A percentile compares a stretch with the other conserved stretches of the same genome.
phyloP scores from a whole-genome alignment of 2,797 vertebrate genomes.

The Danionella dracula region DNA sequence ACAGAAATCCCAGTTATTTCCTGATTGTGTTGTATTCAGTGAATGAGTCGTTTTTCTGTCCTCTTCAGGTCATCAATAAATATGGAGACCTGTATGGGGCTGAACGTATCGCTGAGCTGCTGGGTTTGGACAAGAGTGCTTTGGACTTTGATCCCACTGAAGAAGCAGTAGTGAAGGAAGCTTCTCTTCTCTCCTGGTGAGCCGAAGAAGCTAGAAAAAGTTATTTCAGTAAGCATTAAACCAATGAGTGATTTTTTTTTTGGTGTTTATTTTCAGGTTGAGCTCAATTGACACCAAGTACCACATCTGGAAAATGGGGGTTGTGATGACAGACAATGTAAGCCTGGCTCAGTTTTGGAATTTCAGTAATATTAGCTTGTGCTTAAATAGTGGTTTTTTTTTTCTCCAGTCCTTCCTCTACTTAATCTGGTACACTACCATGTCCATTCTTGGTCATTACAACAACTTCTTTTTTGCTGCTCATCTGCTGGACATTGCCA shows the following conservation, averaged over 20 bases:
- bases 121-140: conserved; percentile 93
- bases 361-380: not conserved
- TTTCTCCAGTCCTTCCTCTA: conserved; percentile 84
- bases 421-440: conserved; percentile 92
- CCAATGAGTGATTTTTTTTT: not conserved
- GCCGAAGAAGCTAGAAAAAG: not conserved
- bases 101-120: conserved; percentile 92
- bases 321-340: conserved; percentile 96
- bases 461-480: conserved; percentile 99
- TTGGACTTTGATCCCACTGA: conserved; percentile 94
- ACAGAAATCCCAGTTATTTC: conserved; percentile 6
- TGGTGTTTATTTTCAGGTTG: conserved; percentile 69
- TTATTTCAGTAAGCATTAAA: not conserved
- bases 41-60: not conserved
- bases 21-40: too few species aligned
- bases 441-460: conserved; percentile 96
- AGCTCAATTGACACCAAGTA: conserved; percentile 97
- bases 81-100: conserved; percentile 94
- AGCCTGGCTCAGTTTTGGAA: conserved; percentile 53
- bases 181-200: conserved; percentile 91
- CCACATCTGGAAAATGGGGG: conserved; percentile 94
- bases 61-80: conserved; percentile 92
- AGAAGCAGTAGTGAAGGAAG: conserved; percentile 83
- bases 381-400: not conserved
- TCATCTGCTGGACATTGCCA: conserved; percentile 94